Conservation (phyloP, 1,140 invertebrate species). For the Sycophila sp. region DNA sequence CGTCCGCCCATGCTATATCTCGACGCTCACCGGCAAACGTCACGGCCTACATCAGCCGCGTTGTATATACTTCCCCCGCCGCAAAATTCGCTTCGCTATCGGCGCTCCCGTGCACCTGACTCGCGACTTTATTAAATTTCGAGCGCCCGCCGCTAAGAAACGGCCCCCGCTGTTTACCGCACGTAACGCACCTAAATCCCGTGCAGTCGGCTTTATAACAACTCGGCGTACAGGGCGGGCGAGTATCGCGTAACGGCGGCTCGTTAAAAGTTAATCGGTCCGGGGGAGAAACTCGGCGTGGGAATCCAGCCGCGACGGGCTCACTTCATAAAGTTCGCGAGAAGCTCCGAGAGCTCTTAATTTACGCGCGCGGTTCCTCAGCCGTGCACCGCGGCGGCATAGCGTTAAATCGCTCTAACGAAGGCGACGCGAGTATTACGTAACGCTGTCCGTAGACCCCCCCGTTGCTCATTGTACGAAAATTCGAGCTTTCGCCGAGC, state of each 20-base stretch:
- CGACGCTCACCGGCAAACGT: too few species aligned
- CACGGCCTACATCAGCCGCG: too few species aligned
- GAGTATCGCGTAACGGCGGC: background rate
- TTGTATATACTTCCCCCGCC: background rate
- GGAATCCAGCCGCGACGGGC: background rate
- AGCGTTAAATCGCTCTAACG: background rate
- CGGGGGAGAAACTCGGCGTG: background rate
- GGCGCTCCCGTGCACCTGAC: background rate
- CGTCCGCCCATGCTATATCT: background rate
- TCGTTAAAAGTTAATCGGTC: conserved; percentile 19
- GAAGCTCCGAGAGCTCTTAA: conserved; percentile 15
- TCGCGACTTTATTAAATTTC: background rate
- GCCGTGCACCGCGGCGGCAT: too few species aligned
- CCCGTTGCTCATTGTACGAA: too few species aligned
- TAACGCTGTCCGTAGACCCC: background rate
- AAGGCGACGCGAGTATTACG: background rate
- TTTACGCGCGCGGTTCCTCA: conserved; percentile 6
- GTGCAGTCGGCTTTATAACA: background rate
- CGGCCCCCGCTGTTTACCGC: conserved; percentile 1
- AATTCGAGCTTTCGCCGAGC: background rate
- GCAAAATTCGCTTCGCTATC: background rate
- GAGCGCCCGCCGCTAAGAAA: background rate
- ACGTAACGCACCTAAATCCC: too few species aligned
- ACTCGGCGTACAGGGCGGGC: too few species aligned
- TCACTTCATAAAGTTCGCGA: conserved; percentile 16